Percentiles rank a stretch among this genome's conserved stretches.
Evolutionary conservation across 1,140 invertebrate genomes (phyloP).

Genomic region (Drosophila kurseongensis): DNA sequence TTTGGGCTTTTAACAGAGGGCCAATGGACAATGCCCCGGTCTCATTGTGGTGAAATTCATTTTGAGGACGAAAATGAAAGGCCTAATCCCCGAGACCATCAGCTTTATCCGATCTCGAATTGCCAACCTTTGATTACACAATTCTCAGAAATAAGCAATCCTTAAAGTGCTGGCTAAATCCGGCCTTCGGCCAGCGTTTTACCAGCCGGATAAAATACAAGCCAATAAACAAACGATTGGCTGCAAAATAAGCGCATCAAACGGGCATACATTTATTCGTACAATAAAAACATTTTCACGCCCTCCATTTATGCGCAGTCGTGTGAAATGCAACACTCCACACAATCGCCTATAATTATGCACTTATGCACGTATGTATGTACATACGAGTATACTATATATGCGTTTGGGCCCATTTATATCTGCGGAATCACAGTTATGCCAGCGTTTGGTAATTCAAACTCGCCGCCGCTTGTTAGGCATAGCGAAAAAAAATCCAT

Average conservation of each 20-base stretch:
- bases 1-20: constrained; percentile 3
- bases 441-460: constrained; percentile 68
- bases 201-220: constrained; percentile 21
- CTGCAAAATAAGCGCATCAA: constrained; percentile 35
- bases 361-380: constrained; percentile 3
- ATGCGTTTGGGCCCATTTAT: constrained; percentile 8
- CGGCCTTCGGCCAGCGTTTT: constrained; percentile 15
- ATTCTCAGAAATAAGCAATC: constrained; percentile 13
- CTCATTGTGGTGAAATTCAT: constrained; percentile 29
- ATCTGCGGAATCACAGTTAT: constrained; percentile 26
- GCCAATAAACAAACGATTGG: constrained; percentile 40
- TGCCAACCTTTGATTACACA: constrained; percentile 21
- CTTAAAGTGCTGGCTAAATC: constrained; percentile 18
- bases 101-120: constrained; percentile 24
- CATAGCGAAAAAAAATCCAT: constrained; percentile 78
- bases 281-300: constrained; percentile 51
- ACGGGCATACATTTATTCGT: constrained; percentile 22
- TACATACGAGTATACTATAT: background rate
- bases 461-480: constrained; percentile 56
- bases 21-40: constrained; percentile 26
- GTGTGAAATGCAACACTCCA: constrained; percentile 64
- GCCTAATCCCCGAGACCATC: constrained; percentile 25
- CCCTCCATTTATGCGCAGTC: constrained; percentile 46
- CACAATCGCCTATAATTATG: constrained; percentile 63
- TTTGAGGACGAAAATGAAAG: constrained; percentile 14